Conservation (phyloP, 2,797 vertebrate genomes). For the Danio jaintianensis region DNA sequence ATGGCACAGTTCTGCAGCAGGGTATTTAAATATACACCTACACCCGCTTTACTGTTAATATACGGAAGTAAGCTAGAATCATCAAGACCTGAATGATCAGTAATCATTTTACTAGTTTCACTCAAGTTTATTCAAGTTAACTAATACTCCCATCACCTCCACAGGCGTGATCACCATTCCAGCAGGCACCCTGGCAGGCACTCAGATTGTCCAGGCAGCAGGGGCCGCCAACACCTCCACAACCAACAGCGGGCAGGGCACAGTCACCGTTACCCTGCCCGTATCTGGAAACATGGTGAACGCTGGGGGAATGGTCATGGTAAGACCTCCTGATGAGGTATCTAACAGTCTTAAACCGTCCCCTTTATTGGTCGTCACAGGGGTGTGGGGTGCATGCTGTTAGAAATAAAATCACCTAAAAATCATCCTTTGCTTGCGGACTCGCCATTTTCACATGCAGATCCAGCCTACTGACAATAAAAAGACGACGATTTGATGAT, state of each 20-base stretch:
- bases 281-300: conserved; percentile 97
- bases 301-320: conserved; percentile 99
- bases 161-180: conserved; percentile 99
- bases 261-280: conserved; percentile 96
- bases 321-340: conserved; percentile 72
- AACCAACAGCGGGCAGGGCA: conserved; percentile 95
- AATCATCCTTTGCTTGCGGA: not conserved
- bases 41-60: not conserved
- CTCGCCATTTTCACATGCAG: not conserved
- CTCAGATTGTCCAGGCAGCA: conserved; percentile 95
- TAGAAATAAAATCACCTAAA: not conserved
- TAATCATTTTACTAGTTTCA: not conserved
- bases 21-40: conserved; percentile 75
- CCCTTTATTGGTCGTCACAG: conserved; percentile 21
- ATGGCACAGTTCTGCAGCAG: conserved; percentile 96
- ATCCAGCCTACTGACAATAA: not conserved
- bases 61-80: not conserved
- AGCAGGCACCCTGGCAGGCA: conserved; percentile 94
- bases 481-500: not conserved
- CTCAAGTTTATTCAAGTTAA: not conserved
- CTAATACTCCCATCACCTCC: conserved; percentile 66
- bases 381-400: conserved; percentile 26
- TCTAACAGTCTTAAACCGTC: conserved; percentile 41
- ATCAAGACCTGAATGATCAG: not conserved
- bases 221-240: conserved; percentile 91